Evolutionary conservation across 2,888 invertebrate species (phyloP).

Genomic region (Apotomis betuletana): DNA sequence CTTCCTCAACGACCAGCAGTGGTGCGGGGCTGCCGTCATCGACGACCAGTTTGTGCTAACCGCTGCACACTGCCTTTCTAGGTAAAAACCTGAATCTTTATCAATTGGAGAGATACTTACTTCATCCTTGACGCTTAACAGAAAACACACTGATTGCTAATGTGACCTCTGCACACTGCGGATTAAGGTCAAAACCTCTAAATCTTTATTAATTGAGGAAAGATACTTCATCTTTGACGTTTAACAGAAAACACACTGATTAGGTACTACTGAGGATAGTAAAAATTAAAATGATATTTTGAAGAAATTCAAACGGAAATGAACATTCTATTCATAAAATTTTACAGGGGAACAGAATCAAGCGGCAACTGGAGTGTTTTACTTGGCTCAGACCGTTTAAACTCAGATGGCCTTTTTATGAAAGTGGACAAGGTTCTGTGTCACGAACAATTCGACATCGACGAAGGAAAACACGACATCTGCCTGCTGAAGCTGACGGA

Average conservation of each 20-base stretch:
- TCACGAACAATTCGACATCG: background rate
- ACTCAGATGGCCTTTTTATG: constrained; percentile 2
- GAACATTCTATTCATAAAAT: too few relatives aligned
- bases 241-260: too few relatives aligned
- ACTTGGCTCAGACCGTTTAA: constrained; percentile 5
- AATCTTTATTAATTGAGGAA: background rate
- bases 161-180: too few relatives aligned
- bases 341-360: too few relatives aligned
- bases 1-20: background rate
- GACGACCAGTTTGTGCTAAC: constrained; percentile 15
- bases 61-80: constrained; percentile 10
- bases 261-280: too few relatives aligned
- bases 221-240: too few relatives aligned
- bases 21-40: constrained; percentile 10
- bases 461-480: background rate
- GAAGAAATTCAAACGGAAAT: too few relatives aligned
- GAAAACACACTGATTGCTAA: too few relatives aligned
- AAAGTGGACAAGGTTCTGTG: background rate
- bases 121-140: too few relatives aligned
- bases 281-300: too few relatives aligned
- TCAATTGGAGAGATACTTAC: too few relatives aligned
- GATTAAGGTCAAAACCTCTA: background rate
- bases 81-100: too few relatives aligned
- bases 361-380: background rate
- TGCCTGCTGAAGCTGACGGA: constrained; percentile 10